phyloP scores from a whole-genome alignment of 1,140 invertebrate species.

The Lanistes nyassanus region DNA sequence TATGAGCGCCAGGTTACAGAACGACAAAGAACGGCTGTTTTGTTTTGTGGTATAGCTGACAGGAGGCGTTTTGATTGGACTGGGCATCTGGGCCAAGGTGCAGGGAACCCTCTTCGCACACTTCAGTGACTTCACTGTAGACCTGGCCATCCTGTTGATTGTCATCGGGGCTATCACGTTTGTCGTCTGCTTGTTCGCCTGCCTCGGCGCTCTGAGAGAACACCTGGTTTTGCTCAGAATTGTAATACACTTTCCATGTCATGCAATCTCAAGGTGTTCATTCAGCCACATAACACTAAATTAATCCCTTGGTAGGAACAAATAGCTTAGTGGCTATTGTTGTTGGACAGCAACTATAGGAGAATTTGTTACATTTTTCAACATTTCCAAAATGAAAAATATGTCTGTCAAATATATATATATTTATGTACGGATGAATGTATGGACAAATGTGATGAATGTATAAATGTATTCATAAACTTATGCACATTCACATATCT shows the following conservation, averaged over 20 bases:
- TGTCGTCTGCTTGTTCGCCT: constrained; percentile 89
- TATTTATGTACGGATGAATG: neutral
- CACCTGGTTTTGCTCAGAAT: constrained; percentile 92
- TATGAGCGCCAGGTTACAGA: too few relatives aligned
- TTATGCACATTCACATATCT: too few relatives aligned
- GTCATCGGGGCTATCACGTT: constrained; percentile 88
- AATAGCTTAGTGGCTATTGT: too few relatives aligned
- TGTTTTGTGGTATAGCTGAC: neutral
- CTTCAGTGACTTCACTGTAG: constrained; percentile 72
- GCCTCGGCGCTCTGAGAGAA: constrained; percentile 88
- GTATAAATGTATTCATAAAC: too few relatives aligned
- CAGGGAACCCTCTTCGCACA: constrained; percentile 11
- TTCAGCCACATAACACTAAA: too few relatives aligned
- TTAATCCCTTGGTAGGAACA: too few relatives aligned
- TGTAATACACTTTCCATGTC: constrained; percentile 73
- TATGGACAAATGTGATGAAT: too few relatives aligned
- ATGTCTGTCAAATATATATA: neutral
- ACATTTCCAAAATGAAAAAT: too few relatives aligned
- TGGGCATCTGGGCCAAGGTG: constrained; percentile 30
- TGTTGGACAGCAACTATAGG: too few relatives aligned
- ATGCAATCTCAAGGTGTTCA: too few relatives aligned
- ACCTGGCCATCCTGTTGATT: constrained; percentile 88
- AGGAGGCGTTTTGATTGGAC: constrained; percentile 28
- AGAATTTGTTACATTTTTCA: too few relatives aligned
- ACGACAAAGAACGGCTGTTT: neutral